Base-by-base conservation (phyloP, 2,888 invertebrate species). In the Ectemnius continuus region DNA sequence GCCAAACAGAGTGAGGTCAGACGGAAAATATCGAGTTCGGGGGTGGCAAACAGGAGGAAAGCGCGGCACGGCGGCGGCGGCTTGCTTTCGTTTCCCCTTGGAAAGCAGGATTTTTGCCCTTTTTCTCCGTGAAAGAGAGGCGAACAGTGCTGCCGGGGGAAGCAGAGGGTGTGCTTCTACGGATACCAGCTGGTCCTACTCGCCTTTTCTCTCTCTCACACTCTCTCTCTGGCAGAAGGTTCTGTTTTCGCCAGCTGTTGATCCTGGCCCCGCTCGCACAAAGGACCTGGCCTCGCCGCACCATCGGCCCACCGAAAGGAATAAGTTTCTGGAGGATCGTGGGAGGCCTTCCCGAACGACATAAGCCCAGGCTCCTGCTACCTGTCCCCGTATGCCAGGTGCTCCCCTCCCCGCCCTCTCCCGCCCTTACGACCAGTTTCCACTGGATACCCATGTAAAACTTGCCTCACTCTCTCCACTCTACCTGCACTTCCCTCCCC, bases 311-410 rank as follows among this genome's bases (percentile, higher is more conserved):
- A 1, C 69, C 79, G 73, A 72, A 61, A 64, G 65, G 74, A 62
- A 75, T 73, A 76, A 78, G 63, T 78, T 78, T 65, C 59, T 70
- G 74, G 71, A 64, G 60, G 75, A 78, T 79, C 81, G 81, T 81
- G 81, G 81, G 81, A 81, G 81, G 81, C 71, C 75, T 56, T 48
- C 67, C 63, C n/a, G 67, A 68, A 71, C 66, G 79, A 78, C 70
- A 80, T 76, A 78, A 64, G 68, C 67, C 70, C 62, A 47, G 64
- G 20, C 59, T 11, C 3, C 52, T 48, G 74, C 79, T 83, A 83
- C 84, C 83, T 81, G 83, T 68, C 69, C 83, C 66, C 81, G 81
- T 70, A 73, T 74, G 83, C 81, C 83, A 83, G 79, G 79, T 83
- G 78, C 80, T 73, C 61, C 48, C 66, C 23, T 47, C 66, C 23